phyloP scores from a whole-genome alignment of 2,888 invertebrate species.

The Phengaris alcon region DNA sequence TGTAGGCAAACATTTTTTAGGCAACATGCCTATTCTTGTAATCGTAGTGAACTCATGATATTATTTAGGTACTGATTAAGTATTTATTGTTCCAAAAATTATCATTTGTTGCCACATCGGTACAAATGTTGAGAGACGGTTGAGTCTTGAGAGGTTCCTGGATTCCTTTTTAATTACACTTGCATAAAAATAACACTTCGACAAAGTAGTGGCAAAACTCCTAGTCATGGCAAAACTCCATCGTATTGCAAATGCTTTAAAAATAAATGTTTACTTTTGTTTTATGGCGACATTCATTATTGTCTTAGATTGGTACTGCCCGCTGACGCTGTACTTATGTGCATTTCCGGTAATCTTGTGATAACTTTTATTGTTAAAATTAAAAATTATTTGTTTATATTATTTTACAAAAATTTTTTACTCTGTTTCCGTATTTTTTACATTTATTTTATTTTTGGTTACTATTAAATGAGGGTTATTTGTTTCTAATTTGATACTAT shows the following conservation, averaged over 20 bases:
- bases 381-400: neutral
- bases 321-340: constrained; percentile 69
- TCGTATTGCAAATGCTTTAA: neutral
- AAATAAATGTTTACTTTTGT: neutral
- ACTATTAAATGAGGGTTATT: neutral
- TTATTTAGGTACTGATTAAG: too few relatives aligned
- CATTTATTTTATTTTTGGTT: neutral
- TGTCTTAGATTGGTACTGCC: constrained; percentile 57
- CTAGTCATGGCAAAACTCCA: neutral
- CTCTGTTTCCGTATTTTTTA: neutral
- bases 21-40: too few relatives aligned
- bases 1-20: too few relatives aligned
- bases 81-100: too few relatives aligned
- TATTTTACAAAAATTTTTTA: neutral
- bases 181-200: too few relatives aligned
- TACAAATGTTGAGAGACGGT: too few relatives aligned
- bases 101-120: too few relatives aligned
- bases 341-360: constrained; percentile 51
- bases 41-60: too few relatives aligned
- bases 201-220: neutral
- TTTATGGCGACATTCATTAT: constrained; percentile 32
- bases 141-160: too few relatives aligned
- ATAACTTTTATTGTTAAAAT: constrained; percentile 36
- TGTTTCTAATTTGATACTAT: constrained; percentile 32
- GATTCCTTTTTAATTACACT: too few relatives aligned